Base-by-base conservation (phyloP, 2,888 invertebrate genomes). In the Odontomyia ornata region DNA sequence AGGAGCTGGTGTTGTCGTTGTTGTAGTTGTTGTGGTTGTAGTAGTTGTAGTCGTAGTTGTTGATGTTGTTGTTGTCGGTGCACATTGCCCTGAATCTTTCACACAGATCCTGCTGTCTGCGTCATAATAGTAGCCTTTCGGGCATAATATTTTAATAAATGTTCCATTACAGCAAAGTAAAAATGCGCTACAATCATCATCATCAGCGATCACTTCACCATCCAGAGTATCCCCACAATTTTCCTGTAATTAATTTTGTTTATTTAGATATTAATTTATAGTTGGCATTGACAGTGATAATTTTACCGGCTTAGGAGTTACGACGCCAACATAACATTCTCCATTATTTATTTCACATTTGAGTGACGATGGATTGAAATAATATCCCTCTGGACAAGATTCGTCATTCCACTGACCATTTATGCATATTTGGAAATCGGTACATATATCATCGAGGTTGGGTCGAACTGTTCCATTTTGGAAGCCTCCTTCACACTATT, bases 201-300 rank as follows among this genome's bases (percentile, higher is more conserved):
- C 81, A 78, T 80, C 79, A 1, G 77, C 30, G 4, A 81, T 3
- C 7, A 82, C 79, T 1, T 78, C 76, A 3, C 84, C 84, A 4
- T 82, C 79, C 1, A 78, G 11, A 72, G 82, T 78, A 0, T 81
- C 82, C 0, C 81, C 78, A 64, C 84, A 85, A 60, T 79, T 80
- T 0, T 15, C 25, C 57, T 57, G 30, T 18, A 25, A 57, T 47
- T 5, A 36, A 36, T 36, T 36, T 5, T 36, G 9, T 5, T 36
- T 5, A 36, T 36, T 3, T 36, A 9, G 9, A 36, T 36, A n/a
- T n/a, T n/a, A n/a, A n/a, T n/a, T n/a, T n/a, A n/a, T n/a, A n/a
- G n/a, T n/a, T n/a, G n/a, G n/a, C n/a, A n/a, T n/a, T n/a, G n/a
- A n/a, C n/a, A n/a, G n/a, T n/a, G n/a, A n/a, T n/a, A n/a, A n/a